Evolutionary conservation across 1,140 invertebrate genomes (phyloP).

Genomic region (Drosophila auraria): DNA sequence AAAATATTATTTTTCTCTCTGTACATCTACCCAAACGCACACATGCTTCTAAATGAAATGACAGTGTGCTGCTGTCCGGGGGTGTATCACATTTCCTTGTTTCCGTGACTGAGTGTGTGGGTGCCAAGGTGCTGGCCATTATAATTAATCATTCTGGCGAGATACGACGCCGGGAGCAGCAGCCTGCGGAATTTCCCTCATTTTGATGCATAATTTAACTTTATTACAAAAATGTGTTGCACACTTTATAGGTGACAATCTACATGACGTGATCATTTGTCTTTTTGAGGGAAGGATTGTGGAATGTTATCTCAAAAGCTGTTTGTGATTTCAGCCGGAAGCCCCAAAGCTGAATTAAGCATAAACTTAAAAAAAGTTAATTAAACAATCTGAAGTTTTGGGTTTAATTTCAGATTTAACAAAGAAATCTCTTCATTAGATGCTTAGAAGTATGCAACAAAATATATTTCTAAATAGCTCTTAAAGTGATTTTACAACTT

Average conservation of each 20-base stretch:
- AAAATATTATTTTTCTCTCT: not conserved
- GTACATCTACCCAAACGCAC: slow-evolving; percentile 4
- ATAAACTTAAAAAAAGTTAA: not conserved
- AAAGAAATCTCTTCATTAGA: too few species aligned
- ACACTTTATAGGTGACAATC: slow-evolving; percentile 46
- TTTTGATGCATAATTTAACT: slow-evolving; percentile 75
- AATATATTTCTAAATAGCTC: too few species aligned
- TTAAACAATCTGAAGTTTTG: not conserved
- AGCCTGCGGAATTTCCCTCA: slow-evolving; percentile 57
- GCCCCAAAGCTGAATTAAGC: too few species aligned
- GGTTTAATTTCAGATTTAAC: not conserved
- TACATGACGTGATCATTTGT: slow-evolving; percentile 32
- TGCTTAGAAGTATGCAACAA: too few species aligned
- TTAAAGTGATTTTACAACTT: too few species aligned
- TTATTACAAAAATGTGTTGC: slow-evolving; percentile 67
- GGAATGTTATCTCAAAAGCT: slow-evolving; percentile 5
- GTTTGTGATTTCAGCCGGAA: slow-evolving; percentile 24
- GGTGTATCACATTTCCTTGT: slow-evolving; percentile 36
- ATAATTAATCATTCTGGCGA: slow-evolving; percentile 69
- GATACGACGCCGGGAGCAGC: slow-evolving; percentile 37
- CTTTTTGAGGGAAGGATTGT: not conserved
- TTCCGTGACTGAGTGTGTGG: slow-evolving; percentile 1
- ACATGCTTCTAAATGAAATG: not conserved
- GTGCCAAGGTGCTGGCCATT: slow-evolving; percentile 52
- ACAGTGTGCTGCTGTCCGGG: slow-evolving; percentile 1